A percentile compares a stretch with the other conserved stretches of the same genome.
Conservation (phyloP, 2,113 vertebrate genomes). For the Eupsittula cactorum region DNA sequence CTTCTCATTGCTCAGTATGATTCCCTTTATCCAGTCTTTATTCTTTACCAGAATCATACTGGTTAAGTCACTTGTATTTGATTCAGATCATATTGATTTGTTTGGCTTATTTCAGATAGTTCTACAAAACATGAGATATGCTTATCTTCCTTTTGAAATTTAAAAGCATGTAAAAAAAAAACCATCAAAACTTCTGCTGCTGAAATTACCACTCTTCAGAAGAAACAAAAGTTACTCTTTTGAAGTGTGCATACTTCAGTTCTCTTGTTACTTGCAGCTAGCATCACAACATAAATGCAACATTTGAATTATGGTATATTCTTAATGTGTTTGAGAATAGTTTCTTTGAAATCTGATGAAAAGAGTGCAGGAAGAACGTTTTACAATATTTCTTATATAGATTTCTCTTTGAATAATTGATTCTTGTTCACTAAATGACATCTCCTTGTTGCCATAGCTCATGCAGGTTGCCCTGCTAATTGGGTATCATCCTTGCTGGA, state of each 20-base stretch:
- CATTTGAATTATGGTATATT: background rate
- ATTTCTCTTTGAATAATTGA: constrained; percentile 18
- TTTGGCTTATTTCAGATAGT: background rate
- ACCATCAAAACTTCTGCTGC: background rate
- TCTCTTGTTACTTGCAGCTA: background rate
- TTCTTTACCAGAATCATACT: background rate
- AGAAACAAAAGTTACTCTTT: background rate
- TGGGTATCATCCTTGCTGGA: background rate
- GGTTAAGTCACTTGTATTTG: background rate
- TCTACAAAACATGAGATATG: background rate
- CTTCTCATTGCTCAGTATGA: background rate
- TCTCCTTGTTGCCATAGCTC: background rate
- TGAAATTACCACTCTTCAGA: background rate
- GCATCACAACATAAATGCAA: background rate
- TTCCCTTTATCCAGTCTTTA: background rate
- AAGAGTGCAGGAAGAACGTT: background rate
- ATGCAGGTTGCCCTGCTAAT: background rate
- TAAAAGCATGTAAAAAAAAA: background rate
- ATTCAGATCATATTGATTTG: background rate
- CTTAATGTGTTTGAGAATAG: background rate
- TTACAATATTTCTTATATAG: background rate
- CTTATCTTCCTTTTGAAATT: background rate
- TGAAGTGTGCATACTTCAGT: background rate
- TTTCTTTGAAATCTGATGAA: constrained; percentile 42
- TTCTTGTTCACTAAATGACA: constrained; percentile 9